Evolutionary conservation across 2,113 vertebrate species (phyloP), one percentile per base, ranked within the genome.

Genomic region (Spea bombifrons): DNA sequence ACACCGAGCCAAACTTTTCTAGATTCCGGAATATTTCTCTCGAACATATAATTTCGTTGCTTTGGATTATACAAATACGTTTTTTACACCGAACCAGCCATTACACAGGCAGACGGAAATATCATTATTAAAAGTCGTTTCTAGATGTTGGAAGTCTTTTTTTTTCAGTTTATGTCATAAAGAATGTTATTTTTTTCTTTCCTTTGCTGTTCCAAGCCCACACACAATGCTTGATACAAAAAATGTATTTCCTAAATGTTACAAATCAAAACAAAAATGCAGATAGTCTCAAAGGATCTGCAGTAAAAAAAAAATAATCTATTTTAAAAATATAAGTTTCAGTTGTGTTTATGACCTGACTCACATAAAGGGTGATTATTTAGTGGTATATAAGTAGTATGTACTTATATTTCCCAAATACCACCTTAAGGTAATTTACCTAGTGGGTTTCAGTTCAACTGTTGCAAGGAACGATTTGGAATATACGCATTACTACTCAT

Each of bases 21-120:
- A 82, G 82, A 87, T 87, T 79, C 77, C 77, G 78, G 89, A 87
- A 87, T 89, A 86, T 80, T 87, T 88, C 86, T 86, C 87, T 89
- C 85, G 84, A 90, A 90, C 88, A 87, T 91, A 87, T 88, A 84
- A 89, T 90, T 81, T 83, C 88, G 85, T 86, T 75, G 57, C 43
- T 82, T 81, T 81, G 66, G n/a, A 82, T 85, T 87, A 81, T 86
- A 50, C 43, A 85, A 75, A 5, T 84, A 81, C 66, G 81, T 87
- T 85, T 83, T 84, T 72, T 82, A 83, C 81, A 87, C 87, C 81
- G 71, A 78, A 76, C 81, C 84, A 84, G 81, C 82, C 85, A 7
- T 84, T 84, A 74, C 81, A 83, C 66, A 71, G 82, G 82, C 55
- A 59, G 63, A 76, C 76, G 85, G 83, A 65, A 72, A 75, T 78